phyloP scores from a whole-genome alignment of 2,797 vertebrate genomes.

The Galaxias olidus region DNA sequence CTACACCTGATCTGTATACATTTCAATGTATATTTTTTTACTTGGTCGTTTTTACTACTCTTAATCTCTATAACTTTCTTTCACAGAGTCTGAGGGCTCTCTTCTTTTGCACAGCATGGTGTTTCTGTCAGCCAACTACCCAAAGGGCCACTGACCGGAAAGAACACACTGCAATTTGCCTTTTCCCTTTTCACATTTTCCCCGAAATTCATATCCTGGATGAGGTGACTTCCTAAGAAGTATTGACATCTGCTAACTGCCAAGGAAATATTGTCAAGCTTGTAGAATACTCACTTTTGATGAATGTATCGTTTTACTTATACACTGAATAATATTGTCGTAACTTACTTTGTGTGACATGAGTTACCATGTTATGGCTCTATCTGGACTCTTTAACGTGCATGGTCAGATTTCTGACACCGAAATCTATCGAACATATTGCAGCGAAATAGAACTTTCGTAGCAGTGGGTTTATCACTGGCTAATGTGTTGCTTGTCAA shows the following conservation, averaged over 20 bases:
- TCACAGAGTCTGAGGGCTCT: constrained; percentile 84
- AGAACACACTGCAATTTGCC: neutral
- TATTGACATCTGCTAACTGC: constrained; percentile 22
- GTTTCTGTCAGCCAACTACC: constrained; percentile 84
- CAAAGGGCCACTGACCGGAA: constrained; percentile 52
- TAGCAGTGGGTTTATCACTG: neutral
- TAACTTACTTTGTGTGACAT: no score
- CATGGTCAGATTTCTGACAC: no score
- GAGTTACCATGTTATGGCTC: no score
- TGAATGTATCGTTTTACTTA: no score
- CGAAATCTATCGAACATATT: constrained; percentile 5
- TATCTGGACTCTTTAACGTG: no score
- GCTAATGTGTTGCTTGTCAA: constrained; percentile 9
- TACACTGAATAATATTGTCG: no score
- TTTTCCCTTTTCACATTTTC: constrained; percentile 4
- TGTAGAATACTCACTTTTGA: constrained; percentile 2
- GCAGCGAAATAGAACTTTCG: neutral
- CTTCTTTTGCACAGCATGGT: constrained; percentile 88
- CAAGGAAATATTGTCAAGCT: constrained; percentile 7
- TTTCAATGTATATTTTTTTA: no score
- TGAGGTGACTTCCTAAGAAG: constrained; percentile 22
- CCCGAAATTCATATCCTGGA: neutral
- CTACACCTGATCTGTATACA: no score
- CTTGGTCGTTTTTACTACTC: no score
- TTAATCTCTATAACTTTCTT: neutral